phyloP scores from a whole-genome alignment of 2,797 vertebrate species.

The Cossypha niveicapilla region DNA sequence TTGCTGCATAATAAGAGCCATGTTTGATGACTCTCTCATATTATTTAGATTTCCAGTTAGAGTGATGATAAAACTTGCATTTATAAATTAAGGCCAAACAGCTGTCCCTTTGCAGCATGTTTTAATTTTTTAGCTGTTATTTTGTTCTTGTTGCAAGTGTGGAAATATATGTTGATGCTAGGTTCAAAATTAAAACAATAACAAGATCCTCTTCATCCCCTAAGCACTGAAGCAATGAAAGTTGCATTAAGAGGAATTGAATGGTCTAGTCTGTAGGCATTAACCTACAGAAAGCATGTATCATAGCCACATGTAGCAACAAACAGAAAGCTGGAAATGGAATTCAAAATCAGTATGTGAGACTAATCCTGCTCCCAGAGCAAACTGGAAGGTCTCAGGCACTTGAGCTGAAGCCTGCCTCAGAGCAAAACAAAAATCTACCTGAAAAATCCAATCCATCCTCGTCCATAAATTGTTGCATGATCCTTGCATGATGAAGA shows the following conservation, averaged over 20 bases:
- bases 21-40: background rate
- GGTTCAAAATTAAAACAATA: slow-evolving; percentile 14
- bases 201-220: background rate
- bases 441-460: background rate
- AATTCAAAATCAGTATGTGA: background rate
- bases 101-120: background rate
- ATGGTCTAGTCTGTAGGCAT: background rate
- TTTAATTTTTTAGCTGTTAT: background rate
- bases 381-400: background rate
- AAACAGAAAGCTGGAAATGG: background rate
- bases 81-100: background rate
- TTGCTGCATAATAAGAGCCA: background rate
- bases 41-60: background rate
- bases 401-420: background rate
- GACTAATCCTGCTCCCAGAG: background rate
- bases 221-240: background rate
- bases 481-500: background rate
- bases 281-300: background rate
- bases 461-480: background rate
- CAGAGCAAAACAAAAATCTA: background rate
- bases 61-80: background rate
- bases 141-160: background rate
- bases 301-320: background rate
- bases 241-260: background rate
- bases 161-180: background rate